Evolutionary conservation across 2,888 invertebrate genomes (phyloP).

Genomic region (Esperia sulphurella): DNA sequence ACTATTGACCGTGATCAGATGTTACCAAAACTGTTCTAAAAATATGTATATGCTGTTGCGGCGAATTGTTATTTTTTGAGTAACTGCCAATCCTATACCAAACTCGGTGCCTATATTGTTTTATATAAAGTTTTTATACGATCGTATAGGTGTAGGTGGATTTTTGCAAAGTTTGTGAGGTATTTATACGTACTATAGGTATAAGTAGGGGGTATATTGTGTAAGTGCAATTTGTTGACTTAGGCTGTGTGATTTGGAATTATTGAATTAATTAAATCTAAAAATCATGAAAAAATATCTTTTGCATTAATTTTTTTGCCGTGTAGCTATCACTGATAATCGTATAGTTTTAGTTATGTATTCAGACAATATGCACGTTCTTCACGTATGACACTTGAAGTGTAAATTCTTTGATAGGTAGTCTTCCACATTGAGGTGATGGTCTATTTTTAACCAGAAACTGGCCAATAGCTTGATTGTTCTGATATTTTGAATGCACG

Average conservation of each 20-base stretch:
- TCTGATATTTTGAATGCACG: too few relatives aligned
- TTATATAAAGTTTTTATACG: constrained; percentile 27
- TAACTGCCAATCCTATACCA: constrained; percentile 12
- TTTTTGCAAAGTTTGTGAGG: constrained; percentile 29
- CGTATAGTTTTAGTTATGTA: too few relatives aligned
- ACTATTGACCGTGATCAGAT: neutral
- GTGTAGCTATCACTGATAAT: too few relatives aligned
- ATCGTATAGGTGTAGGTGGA: constrained; percentile 39
- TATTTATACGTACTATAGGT: constrained; percentile 32
- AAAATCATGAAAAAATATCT: neutral
- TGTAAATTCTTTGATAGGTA: too few relatives aligned
- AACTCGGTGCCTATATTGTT: constrained; percentile 40
- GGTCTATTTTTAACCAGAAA: neutral
- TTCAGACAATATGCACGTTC: too few relatives aligned
- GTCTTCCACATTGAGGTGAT: too few relatives aligned
- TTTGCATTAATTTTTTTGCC: too few relatives aligned
- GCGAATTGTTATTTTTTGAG: neutral
- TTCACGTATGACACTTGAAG: too few relatives aligned
- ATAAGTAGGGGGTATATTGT: constrained; percentile 24
- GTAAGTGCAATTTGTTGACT: constrained; percentile 26
- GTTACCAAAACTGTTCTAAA: constrained; percentile 3
- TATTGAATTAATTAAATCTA: constrained; percentile 3
- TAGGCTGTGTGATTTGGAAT: constrained; percentile 36
- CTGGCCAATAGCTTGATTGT: too few relatives aligned
- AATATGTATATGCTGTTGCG: neutral